Base-by-base conservation (phyloP, 2,797 vertebrate species). In the Sciaenops ocellatus region DNA sequence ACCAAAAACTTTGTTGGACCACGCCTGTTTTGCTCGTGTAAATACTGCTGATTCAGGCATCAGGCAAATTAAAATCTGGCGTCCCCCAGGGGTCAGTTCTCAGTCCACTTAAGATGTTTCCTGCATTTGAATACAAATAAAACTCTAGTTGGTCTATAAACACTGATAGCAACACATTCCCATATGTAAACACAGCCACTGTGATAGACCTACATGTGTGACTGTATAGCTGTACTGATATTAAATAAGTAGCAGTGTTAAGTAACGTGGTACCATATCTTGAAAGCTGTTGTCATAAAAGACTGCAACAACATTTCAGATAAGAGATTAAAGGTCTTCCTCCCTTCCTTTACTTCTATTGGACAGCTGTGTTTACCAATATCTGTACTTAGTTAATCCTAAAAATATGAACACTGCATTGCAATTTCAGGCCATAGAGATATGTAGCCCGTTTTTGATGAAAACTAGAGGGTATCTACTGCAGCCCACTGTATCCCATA, bases 271-370 rank as follows among this genome's bases (percentile, higher is more conserved):
- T 11, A 5, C 28, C 47, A 48, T 61, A 17, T 59, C 9, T 28
- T 42, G 59, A 16, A 52, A 30, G n/a, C 6, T 55, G 11, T 28
- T 47, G 60, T 69, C 62, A 69, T 69, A 73, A 79, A 84, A 67
- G 52, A 26, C 9, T 52, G 3, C n/a, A n/a, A n/a, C 4, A 60
- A 52, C 13, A 0, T 60, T 57, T 67, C 34, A 69, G 73, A 78
- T 79, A 76, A 78, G 56, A 71, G 26, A 55, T 61, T 7, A 6
- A 3, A 26, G 26, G 22, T 44, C 17, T 24, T 69, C 38, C 26
- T 55, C 5, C 54, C 3, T 20, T 6, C 46, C 20, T 47, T 46
- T n/a, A 9, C 48, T 46, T 60, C 7, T 61, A 22, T 9, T 13
- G 16, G 5, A 52, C 26, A 24, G 15, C 22, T 0, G 0, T 20